Percentiles rank a stretch among this genome's conserved stretches.
phyloP scores from a whole-genome alignment of 2,888 invertebrate genomes.

The Lissocephala sabroskyi region DNA sequence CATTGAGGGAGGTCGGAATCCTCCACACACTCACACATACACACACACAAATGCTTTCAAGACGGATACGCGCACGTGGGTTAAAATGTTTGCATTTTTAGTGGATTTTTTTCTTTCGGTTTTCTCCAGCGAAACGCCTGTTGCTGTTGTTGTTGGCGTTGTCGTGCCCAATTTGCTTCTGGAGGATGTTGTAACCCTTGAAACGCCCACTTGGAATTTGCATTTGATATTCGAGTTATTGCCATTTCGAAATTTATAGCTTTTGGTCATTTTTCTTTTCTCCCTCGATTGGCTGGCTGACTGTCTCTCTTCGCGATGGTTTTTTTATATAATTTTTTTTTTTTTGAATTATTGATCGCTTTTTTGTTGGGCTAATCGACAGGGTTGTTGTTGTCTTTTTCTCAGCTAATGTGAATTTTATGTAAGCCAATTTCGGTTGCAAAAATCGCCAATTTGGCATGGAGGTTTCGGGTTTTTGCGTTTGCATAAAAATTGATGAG shows the following conservation, averaged over 20 bases:
- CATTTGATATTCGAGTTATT: not conserved
- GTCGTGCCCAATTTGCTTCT: conserved; percentile 9
- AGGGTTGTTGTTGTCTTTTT: conserved; percentile 1
- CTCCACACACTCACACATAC: no score
- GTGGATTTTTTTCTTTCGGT: conserved; percentile 41
- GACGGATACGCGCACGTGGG: no score
- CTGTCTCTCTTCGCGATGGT: no score
- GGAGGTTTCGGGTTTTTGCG: not conserved
- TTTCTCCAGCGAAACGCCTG: no score
- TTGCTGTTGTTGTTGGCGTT: not conserved
- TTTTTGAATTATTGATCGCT: conserved; percentile 3
- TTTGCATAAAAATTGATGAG: not conserved
- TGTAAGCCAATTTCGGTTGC: no score
- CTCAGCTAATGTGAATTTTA: no score
- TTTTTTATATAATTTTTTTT: conserved; percentile 1
- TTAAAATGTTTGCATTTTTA: not conserved
- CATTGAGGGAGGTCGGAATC: no score
- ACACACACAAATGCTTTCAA: no score
- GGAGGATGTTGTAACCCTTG: conserved; percentile 33
- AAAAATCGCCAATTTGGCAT: no score
- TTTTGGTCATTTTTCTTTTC: no score
- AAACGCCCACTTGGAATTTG: conserved; percentile 15
- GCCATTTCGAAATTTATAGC: no score
- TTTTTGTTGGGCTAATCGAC: conserved; percentile 2
- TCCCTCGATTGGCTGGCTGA: no score